phyloP scores from a whole-genome alignment of 2,888 invertebrate genomes.

The Drosophila heteroneura region DNA sequence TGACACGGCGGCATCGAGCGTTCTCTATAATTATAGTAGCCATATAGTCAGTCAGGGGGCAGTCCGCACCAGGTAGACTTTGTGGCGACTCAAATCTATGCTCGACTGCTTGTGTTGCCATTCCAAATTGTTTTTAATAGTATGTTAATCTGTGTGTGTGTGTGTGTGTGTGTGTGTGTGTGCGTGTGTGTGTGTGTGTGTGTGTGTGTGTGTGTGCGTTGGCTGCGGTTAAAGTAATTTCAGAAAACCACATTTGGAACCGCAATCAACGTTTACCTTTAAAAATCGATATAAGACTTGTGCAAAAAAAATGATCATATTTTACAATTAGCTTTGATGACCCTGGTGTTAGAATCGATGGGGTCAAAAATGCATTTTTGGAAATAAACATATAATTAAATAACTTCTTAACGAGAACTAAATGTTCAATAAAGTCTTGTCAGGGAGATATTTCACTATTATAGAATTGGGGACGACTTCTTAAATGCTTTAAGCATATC shows the following conservation, averaged over 20 bases:
- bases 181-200: slow-evolving; percentile 10
- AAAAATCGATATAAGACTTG: background rate
- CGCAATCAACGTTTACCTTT: slow-evolving; percentile 28
- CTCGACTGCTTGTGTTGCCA: slow-evolving; percentile 12
- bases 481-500: no score
- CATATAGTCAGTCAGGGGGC: slow-evolving; percentile 25
- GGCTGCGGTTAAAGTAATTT: slow-evolving; percentile 25
- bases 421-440: background rate
- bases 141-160: background rate
- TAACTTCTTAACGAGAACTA: background rate
- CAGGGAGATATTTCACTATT: background rate
- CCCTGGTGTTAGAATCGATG: background rate
- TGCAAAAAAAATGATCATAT: background rate
- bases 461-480: background rate
- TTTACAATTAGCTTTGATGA: background rate
- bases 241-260: slow-evolving; percentile 24
- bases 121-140: slow-evolving; percentile 16
- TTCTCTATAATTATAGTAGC: slow-evolving; percentile 77
- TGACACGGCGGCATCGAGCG: slow-evolving; percentile 73
- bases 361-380: background rate
- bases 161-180: slow-evolving; percentile 19
- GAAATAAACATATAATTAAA: background rate
- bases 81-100: slow-evolving; percentile 51
- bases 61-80: slow-evolving; percentile 45
- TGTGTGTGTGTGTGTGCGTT: slow-evolving; percentile 3